Percentiles rank a stretch among this genome's conserved stretches.
These are phyloP conservation scores for Orthosia gracilis DNA, from an alignment of 2,888 invertebrate genomes.

Conservation along the genomic window DNA sequence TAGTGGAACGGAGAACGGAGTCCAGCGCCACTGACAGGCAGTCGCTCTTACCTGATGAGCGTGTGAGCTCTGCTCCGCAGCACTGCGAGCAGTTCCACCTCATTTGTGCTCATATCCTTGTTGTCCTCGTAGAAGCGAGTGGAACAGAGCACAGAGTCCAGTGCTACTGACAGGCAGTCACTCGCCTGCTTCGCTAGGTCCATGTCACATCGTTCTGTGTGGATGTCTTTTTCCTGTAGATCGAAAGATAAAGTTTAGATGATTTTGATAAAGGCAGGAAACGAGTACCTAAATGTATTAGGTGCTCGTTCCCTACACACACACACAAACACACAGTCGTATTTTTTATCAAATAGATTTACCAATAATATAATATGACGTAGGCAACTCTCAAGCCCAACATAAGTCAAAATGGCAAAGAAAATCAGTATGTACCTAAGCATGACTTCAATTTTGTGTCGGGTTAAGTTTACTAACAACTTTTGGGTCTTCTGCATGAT, in stretches of 20 bases:
- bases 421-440: too few species aligned
- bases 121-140: slow-evolving; percentile 70
- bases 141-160: slow-evolving; percentile 81
- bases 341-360: too few species aligned
- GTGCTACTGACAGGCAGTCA: slow-evolving; percentile 79
- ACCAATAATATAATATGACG: too few species aligned
- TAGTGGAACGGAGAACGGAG: slow-evolving; percentile 77
- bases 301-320: too few species aligned
- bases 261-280: too few species aligned
- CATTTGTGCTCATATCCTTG: slow-evolving; percentile 54
- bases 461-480: too few species aligned
- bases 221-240: slow-evolving; percentile 80
- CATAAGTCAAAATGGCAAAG: too few species aligned
- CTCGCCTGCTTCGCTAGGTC: slow-evolving; percentile 78
- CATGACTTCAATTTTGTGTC: too few species aligned
- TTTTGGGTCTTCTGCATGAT: too few species aligned
- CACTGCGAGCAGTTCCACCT: slow-evolving; percentile 63
- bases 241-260: background rate
- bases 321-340: too few species aligned
- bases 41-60: slow-evolving; percentile 82
- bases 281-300: too few species aligned
- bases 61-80: slow-evolving; percentile 78
- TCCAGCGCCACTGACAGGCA: slow-evolving; percentile 81
- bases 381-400: too few species aligned
- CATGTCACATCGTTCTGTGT: slow-evolving; percentile 76